Conservation (phyloP, 2,888 invertebrate species). For the Agrenia bidenticulata region DNA sequence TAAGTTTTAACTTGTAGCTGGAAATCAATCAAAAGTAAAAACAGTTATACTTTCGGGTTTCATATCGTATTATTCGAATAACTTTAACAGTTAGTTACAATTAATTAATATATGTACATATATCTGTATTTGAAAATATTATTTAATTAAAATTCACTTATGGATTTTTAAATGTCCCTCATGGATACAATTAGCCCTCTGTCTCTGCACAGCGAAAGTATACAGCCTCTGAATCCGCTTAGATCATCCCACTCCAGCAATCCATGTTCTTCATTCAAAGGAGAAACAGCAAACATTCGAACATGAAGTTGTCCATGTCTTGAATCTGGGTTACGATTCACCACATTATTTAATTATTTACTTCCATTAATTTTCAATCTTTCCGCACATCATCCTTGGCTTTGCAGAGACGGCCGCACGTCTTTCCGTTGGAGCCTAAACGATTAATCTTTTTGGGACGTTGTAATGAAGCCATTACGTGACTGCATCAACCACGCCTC, state of each 20-base stretch:
- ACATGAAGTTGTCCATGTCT: slow-evolving; percentile 79
- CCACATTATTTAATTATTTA: slow-evolving; percentile 87
- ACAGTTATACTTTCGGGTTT: too few species aligned
- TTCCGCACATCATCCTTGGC: slow-evolving; percentile 94
- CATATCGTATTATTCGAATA: too few species aligned
- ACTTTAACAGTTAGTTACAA: too few species aligned
- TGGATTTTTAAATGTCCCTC: slow-evolving; percentile 13
- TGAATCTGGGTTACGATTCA: slow-evolving; percentile 88
- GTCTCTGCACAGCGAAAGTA: slow-evolving; percentile 71
- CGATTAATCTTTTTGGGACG: slow-evolving; percentile 85
- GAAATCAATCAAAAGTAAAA: too few species aligned
- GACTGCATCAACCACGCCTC: slow-evolving; percentile 79
- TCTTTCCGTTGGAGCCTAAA: slow-evolving; percentile 80
- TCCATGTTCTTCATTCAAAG: slow-evolving; percentile 92
- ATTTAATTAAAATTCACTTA: too few species aligned
- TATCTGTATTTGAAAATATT: too few species aligned
- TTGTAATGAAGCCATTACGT: slow-evolving; percentile 83
- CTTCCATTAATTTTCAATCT: slow-evolving; percentile 95
- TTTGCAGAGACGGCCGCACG: slow-evolving; percentile 87
- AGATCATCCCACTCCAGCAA: slow-evolving; percentile 94
- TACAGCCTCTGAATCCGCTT: slow-evolving; percentile 69
- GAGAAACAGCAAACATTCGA: slow-evolving; percentile 82
- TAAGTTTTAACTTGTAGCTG: too few species aligned
- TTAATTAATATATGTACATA: too few species aligned
- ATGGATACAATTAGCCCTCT: slow-evolving; percentile 52